These are phyloP conservation scores for Drosophila tsacasi DNA, from an alignment of 1,140 invertebrate species.

Conservation along the genomic window DNA sequence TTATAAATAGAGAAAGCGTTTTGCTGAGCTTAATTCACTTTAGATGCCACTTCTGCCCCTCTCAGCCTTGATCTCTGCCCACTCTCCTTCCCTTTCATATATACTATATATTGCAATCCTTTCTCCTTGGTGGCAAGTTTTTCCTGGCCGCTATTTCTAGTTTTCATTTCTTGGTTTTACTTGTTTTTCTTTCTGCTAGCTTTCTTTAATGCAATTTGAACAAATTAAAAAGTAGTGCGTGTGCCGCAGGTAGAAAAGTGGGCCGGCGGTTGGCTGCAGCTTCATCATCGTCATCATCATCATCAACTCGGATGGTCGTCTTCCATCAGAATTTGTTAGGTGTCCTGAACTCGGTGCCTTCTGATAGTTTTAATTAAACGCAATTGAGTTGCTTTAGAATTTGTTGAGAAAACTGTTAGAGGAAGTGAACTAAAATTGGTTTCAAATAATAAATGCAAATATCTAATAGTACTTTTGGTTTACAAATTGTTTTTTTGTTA, in stretches of 20 bases:
- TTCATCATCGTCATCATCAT: conserved; percentile 20
- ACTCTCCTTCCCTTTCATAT: not conserved
- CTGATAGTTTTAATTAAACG: conserved; percentile 54
- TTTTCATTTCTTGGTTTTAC: conserved; percentile 33
- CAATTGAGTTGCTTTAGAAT: conserved; percentile 41
- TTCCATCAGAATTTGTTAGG: conserved; percentile 26
- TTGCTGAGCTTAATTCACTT: conserved; percentile 69
- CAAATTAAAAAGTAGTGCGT: conserved; percentile 79
- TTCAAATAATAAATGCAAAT: not conserved
- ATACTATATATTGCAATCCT: conserved; percentile 7
- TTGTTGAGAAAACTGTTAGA: not conserved
- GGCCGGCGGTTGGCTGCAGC: not conserved
- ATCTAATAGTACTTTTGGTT: not conserved
- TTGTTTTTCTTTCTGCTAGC: conserved; percentile 1
- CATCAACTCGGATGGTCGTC: not conserved
- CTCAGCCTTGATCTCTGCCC: not conserved
- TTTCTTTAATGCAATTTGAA: conserved; percentile 73
- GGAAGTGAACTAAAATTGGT: not conserved
- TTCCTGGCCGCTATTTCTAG: conserved; percentile 24
- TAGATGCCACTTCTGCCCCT: conserved; percentile 30
- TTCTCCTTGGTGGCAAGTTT: conserved; percentile 17
- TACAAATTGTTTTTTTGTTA: not conserved
- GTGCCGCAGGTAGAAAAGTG: conserved; percentile 9
- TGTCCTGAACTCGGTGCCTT: conserved; percentile 6
- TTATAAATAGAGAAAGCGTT: conserved; percentile 19